phyloP scores from a whole-genome alignment of 1,140 invertebrate genomes.

The Psilanteris sp. region DNA sequence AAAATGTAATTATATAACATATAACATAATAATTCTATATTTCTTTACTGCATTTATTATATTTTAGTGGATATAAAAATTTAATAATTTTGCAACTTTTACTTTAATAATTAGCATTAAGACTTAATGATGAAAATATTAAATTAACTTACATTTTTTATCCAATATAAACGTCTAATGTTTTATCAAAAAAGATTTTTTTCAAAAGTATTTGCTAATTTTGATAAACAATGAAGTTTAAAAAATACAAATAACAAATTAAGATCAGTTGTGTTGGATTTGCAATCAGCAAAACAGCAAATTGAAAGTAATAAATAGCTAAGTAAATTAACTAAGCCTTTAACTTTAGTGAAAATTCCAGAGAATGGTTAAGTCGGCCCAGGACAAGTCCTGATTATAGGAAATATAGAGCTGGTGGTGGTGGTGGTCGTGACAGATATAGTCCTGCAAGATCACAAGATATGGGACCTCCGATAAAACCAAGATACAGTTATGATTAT shows the following conservation, averaged over 20 bases:
- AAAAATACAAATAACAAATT: conserved; percentile 2
- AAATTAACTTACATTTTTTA: conserved; percentile 9
- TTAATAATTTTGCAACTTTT: too few species aligned
- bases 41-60: too few species aligned
- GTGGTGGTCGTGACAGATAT: conserved; percentile 82
- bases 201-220: conserved; percentile 25
- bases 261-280: conserved; percentile 1
- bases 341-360: conserved; percentile 71
- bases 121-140: too few species aligned
- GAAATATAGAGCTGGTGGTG: conserved; percentile 83
- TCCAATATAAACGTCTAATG: conserved; percentile 29
- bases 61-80: too few species aligned
- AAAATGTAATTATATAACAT: too few species aligned
- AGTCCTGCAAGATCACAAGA: conserved; percentile 89
- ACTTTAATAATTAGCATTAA: too few species aligned
- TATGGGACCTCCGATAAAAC: conserved; percentile 87
- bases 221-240: conserved; percentile 12
- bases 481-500: conserved; percentile 77
- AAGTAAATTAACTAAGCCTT: conserved; percentile 8
- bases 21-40: too few species aligned
- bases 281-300: conserved; percentile 2
- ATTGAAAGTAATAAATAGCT: not conserved
- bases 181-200: conserved; percentile 46
- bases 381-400: conserved; percentile 84
- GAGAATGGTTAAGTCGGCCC: conserved; percentile 82